Base-by-base conservation (phyloP, 2,113 vertebrate genomes). In the Helogale parvula region DNA sequence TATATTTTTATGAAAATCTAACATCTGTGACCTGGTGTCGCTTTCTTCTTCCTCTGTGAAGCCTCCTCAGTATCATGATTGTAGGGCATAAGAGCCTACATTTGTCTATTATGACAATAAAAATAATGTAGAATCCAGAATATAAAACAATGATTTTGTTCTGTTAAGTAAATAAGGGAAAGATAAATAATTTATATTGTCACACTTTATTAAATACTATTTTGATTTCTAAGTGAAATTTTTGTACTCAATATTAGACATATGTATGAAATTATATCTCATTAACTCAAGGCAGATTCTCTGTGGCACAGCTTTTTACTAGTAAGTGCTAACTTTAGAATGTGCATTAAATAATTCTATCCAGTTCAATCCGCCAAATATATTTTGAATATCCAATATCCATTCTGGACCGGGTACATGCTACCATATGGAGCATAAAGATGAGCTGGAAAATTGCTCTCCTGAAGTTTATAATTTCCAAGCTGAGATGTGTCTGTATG, bases 61-160 rank as follows among this genome's bases (percentile, higher is more conserved):
- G 11, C 19, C 15, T 10, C 60, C 11, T 7, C 0, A 17, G 2
- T 7, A 21, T 45, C 16, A 5, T 7, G 11, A 7, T 25, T 5
- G 4, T 2, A 15, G 45, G 50, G 5, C 19, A 0, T n/a, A 11
- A 12, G 52, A 90, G 31, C 3, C 10, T 31, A 4, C 15, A 7
- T 17, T 23, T 79, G 21, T 35, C 15, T 52, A 3, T 60, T 45
- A 60, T 31, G 38, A 65, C 4, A 71, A 7, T 9, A 23, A 77
- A 41, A 52, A 38, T 0, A 15, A 63, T 63, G 60, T 14, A 10
- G 52, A 79, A 54, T 21, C 12, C 31, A 23, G 72, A 47, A 76
- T 16, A 7, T 38, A 74, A 74, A 68, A 41, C 54, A 31, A 19
- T 77, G 68, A 13, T 41, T 65, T n/a, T 92, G 35, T 11, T n/a